Evolutionary conservation across 2,113 vertebrate species (phyloP), one percentile per base, ranked within the genome.

Genomic region (Edolisoma coerulescens): DNA sequence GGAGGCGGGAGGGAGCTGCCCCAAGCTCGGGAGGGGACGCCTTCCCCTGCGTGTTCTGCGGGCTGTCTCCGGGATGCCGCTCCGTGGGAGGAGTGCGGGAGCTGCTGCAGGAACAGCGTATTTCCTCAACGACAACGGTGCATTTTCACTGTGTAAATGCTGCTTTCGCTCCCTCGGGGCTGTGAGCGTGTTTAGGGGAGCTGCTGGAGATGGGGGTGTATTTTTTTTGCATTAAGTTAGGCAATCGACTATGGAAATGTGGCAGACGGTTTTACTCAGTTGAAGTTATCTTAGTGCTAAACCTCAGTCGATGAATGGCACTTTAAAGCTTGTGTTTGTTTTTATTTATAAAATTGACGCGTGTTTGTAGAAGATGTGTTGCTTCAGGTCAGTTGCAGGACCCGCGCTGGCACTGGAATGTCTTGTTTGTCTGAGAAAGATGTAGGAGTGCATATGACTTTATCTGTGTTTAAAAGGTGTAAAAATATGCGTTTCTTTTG

Each of bases 131-230:
- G 15, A 15, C n/a, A 77, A 23, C 1, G 12, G 12, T 8, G 8
- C 11, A 2, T 7, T 35, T 74, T 22, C 24, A 11, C 24, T 1
- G 20, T 59, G 28, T 11, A 13, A 59, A 2, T 22, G 39, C 41
- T 32, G 12, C 7, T 60, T 68, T 86, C 14, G 1, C 5, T 24
- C 17, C 8, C 54, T 26, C 30, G 0, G 1, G 21, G 14, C 18
- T 57, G 21, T 2, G 1, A 3, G 13, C 16, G 41, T 8, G n/a
- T 30, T 82, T 1, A 8, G 15, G 24, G 37, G 10, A 65, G 21
- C 20, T 7, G 5, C 11, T 6, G 13, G 26, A 37, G 32, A 37
- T 17, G 8, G 3, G 20, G 2, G 2, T 33, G 1, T 28, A 0
- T 27, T 5, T 52, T 27, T 4, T 35, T 50, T 24, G 13, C 3